Evolutionary conservation across 2,797 vertebrate genomes (phyloP).

Genomic region (Sarcoramphus papa): DNA sequence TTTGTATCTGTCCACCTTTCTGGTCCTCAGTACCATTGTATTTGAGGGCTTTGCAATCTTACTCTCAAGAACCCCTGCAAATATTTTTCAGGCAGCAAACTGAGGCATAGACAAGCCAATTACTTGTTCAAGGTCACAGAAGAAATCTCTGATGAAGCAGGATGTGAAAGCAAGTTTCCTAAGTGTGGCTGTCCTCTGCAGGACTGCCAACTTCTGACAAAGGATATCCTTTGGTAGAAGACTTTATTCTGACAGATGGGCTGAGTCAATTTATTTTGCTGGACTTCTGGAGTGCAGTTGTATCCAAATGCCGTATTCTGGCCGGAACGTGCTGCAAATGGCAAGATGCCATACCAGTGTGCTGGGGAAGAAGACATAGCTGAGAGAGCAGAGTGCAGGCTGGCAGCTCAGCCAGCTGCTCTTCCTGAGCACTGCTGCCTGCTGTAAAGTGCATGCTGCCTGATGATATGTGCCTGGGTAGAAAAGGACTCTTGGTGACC

Average conservation of each 20-base stretch:
- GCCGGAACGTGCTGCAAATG: not conserved
- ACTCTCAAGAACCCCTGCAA: not conserved
- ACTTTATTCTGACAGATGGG: not conserved
- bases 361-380: not conserved
- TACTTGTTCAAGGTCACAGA: slow-evolving; percentile 3
- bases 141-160: not conserved
- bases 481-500: not conserved
- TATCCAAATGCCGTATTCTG: not conserved
- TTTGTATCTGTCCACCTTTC: not conserved
- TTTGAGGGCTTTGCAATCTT: not conserved
- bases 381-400: not conserved
- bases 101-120: not conserved
- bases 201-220: not conserved
- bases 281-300: not conserved
- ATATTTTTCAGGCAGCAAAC: not conserved
- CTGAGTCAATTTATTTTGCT: not conserved
- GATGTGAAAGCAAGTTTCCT: not conserved
- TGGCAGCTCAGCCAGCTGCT: not conserved
- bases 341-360: not conserved
- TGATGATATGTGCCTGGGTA: not conserved
- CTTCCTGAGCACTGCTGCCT: not conserved
- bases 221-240: not conserved
- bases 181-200: not conserved
- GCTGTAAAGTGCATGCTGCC: not conserved
- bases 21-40: not conserved